These are phyloP conservation scores for Apteryx mantelli DNA, from an alignment of 2,113 vertebrate species.

Conservation along the genomic window DNA sequence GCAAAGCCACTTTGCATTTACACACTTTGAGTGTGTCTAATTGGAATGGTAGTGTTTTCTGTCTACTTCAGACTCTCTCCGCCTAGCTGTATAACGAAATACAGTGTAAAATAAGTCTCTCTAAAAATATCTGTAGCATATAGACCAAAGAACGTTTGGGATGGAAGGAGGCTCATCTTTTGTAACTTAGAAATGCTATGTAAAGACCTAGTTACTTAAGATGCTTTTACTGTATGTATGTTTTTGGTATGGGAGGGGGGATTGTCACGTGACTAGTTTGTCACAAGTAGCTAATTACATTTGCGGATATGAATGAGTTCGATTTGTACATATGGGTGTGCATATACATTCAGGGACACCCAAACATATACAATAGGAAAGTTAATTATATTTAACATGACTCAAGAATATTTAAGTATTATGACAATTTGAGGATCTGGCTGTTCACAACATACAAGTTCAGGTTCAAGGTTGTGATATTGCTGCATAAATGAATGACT, in stretches of 20 bases:
- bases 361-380: not conserved
- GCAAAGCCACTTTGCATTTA: not conserved
- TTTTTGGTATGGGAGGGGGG: fast-evolving
- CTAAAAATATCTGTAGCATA: not conserved
- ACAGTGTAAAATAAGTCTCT: not conserved
- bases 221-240: not conserved
- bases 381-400: not conserved
- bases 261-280: not conserved
- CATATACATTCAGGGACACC: not conserved
- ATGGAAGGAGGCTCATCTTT: not conserved
- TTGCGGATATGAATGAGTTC: not conserved
- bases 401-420: no score
- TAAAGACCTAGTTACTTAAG: not conserved
- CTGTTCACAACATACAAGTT: no score
- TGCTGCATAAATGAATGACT: no score
- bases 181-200: not conserved
- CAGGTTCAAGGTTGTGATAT: no score
- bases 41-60: not conserved
- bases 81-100: not conserved
- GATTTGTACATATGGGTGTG: not conserved
- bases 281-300: not conserved
- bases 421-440: no score
- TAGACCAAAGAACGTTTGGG: not conserved
- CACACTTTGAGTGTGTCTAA: not conserved
- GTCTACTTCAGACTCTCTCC: not conserved